These are phyloP conservation scores for Phthorimaea operculella DNA, from an alignment of 1,140 invertebrate species.

Conservation along the genomic window DNA sequence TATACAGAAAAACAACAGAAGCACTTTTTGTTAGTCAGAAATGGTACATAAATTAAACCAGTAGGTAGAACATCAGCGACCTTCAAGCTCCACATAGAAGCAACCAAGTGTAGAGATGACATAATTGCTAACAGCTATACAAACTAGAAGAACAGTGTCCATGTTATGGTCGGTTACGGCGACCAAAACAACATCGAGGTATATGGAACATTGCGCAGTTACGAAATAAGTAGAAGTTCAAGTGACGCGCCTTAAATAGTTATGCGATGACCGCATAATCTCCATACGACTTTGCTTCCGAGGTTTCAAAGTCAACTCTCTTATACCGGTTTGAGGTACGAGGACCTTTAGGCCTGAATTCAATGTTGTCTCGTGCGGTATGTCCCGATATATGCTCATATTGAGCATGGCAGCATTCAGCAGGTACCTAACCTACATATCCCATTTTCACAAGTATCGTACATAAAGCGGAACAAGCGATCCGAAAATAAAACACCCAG, in stretches of 20 bases:
- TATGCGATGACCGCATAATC: conserved; percentile 49
- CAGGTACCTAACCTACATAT: no score
- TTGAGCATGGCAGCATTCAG: no score
- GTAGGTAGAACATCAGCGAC: not conserved
- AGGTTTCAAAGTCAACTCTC: conserved; percentile 26
- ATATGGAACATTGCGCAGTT: not conserved
- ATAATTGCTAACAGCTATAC: conserved; percentile 11
- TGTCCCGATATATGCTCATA: no score
- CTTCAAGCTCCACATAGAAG: not conserved
- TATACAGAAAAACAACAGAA: not conserved
- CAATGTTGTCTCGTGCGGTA: no score
- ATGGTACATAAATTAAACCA: no score
- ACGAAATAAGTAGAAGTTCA: conserved; percentile 5
- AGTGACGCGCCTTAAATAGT: conserved; percentile 32
- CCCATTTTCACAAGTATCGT: no score
- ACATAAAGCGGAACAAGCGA: no score
- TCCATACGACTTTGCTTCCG: conserved; percentile 26
- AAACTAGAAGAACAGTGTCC: not conserved
- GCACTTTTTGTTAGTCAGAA: not conserved
- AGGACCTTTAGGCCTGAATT: no score
- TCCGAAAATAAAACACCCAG: no score
- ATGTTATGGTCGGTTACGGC: not conserved
- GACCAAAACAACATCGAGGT: conserved; percentile 3
- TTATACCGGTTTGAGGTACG: no score
- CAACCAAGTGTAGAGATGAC: conserved; percentile 11